These are phyloP conservation scores for Oenanthe oenanthe DNA, from an alignment of 2,113 vertebrate species.

Conservation along the genomic window DNA sequence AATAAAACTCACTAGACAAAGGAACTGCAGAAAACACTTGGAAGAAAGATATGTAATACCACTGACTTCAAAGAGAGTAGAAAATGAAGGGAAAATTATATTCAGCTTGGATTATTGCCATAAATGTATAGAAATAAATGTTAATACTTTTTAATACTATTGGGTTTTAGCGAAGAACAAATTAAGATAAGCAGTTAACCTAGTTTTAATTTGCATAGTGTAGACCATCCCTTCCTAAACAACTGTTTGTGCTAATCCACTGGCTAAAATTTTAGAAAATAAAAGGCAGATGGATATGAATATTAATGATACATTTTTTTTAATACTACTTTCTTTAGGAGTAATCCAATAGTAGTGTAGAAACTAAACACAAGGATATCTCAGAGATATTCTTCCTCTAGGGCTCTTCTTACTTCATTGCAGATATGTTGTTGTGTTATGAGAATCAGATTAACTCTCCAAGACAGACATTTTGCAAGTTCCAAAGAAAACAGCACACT, in stretches of 20 bases:
- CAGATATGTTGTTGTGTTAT: not conserved
- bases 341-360: not conserved
- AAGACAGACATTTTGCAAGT: not conserved
- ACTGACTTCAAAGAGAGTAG: not conserved
- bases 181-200: not conserved
- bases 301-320: not conserved
- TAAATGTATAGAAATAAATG: not conserved
- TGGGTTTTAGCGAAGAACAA: not conserved
- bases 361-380: not conserved
- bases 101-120: not conserved
- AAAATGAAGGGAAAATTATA: not conserved
- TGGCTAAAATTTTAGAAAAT: not conserved
- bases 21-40: not conserved
- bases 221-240: not conserved
- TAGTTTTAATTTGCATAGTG: not conserved
- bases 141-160: not conserved
- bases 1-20: not conserved
- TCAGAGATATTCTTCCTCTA: not conserved
- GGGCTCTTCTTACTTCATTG: not conserved
- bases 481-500: not conserved
- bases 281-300: not conserved
- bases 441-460: not conserved
- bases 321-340: not conserved
- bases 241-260: not conserved
- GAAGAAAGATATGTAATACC: not conserved